Percentiles rank a stretch among this genome's conserved stretches.
Conservation (phyloP, 2,888 invertebrate genomes). For the Chaetogeoica ovagalla region DNA sequence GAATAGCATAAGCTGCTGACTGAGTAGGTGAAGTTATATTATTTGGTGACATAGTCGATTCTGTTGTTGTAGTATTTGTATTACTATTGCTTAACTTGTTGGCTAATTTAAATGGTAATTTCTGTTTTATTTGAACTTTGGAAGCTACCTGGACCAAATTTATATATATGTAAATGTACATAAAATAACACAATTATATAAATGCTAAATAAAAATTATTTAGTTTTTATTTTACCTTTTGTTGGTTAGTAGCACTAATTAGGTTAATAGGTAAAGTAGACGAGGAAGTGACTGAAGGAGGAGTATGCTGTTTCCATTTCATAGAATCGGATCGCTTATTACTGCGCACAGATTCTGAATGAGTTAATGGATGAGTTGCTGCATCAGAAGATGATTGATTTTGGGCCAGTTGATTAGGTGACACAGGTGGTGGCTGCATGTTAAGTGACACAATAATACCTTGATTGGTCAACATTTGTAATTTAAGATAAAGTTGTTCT, state of each 20-base stretch:
- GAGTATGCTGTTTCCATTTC: constrained; percentile 57
- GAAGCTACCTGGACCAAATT: constrained; percentile 57
- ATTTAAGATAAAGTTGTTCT: constrained; percentile 85
- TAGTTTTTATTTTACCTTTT: constrained; percentile 63
- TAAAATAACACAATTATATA: constrained; percentile 15
- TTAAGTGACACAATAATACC: constrained; percentile 71
- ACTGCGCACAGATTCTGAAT: constrained; percentile 47
- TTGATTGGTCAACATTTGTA: constrained; percentile 80
- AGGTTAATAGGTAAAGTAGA: constrained; percentile 69
- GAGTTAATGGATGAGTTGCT: constrained; percentile 19
- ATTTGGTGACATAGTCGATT: constrained; percentile 28
- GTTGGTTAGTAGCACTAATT: constrained; percentile 78
- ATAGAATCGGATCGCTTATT: constrained; percentile 57
- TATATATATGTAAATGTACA: too few species aligned
- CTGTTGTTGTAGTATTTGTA: constrained; percentile 50
- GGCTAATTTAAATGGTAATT: constrained; percentile 86
- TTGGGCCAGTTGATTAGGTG: constrained; percentile 55
- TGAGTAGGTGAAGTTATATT: constrained; percentile 34
- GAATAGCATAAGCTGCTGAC: constrained; percentile 59
- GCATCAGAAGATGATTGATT: constrained; percentile 53
- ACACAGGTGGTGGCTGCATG: constrained; percentile 61
- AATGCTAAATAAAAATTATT: constrained; percentile 25
- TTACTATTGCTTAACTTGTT: constrained; percentile 62
- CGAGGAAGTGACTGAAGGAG: constrained; percentile 54
- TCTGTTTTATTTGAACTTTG: constrained; percentile 75